A percentile compares a stretch with the other conserved stretches of the same genome.
These are phyloP conservation scores for Odontocerum albicorne DNA, from an alignment of 2,888 invertebrate genomes.

Conservation along the genomic window DNA sequence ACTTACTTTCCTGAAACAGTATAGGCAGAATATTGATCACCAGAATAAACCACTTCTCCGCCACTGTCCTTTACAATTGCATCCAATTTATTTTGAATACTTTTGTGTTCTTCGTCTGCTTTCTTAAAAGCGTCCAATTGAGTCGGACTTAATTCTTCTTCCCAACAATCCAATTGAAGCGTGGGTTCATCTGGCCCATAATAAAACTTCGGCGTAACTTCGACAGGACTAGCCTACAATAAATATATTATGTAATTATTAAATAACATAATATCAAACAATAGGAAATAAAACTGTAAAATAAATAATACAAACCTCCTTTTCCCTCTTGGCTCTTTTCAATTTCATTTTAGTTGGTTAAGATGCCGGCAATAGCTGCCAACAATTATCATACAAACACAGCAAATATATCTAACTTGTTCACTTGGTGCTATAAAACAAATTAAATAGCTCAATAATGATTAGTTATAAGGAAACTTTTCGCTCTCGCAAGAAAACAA, in stretches of 20 bases:
- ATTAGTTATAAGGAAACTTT: too few species aligned
- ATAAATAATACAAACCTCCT: constrained; percentile 18
- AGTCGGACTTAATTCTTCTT: constrained; percentile 68
- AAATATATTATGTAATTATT: not conserved
- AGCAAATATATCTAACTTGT: too few species aligned
- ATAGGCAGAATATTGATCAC: constrained; percentile 66
- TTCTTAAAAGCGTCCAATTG: constrained; percentile 65
- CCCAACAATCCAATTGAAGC: constrained; percentile 70
- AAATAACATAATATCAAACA: too few species aligned
- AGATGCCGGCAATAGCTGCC: too few species aligned
- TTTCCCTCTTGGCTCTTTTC: constrained; percentile 27
- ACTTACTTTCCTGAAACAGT: constrained; percentile 62
- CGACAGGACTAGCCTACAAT: constrained; percentile 12
- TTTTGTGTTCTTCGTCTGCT: constrained; percentile 68
- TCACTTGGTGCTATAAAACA: too few species aligned
- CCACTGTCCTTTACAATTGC: constrained; percentile 60
- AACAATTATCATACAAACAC: too few species aligned
- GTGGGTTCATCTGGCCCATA: constrained; percentile 58
- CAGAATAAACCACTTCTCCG: constrained; percentile 66
- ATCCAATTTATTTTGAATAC: constrained; percentile 63
- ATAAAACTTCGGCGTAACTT: not conserved
- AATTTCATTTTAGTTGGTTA: constrained; percentile 28
- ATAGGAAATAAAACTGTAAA: too few species aligned
- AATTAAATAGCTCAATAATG: too few species aligned
- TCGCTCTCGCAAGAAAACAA: too few species aligned